Base-by-base conservation (phyloP, 2,888 invertebrate genomes). In the Osedax frankpressi region DNA sequence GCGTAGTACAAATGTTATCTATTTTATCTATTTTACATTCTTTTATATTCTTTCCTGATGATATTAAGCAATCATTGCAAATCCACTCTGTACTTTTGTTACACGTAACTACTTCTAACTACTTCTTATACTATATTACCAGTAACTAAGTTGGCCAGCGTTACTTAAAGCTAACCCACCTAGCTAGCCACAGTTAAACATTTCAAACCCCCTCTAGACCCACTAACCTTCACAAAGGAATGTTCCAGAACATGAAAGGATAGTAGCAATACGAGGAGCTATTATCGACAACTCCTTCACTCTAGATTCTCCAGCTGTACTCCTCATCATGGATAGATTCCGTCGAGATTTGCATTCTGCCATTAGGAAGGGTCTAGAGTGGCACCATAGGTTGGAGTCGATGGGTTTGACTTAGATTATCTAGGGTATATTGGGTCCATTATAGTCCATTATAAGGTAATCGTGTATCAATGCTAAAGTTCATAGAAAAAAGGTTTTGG, bases 311-410 rank as follows among this genome's bases (percentile, higher is more conserved):
- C 89, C 90, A 0, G 89, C 90, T 44, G 93, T 93, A 74, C 87
- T 92, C 73, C 87, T 93, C n/a, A 88, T 93, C 69, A 91, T 92
- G 84, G 90, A 87, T 74, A 86, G 91, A 2, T 86, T 89, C 82
- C 88, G 87, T 75, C 86, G 90, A 71, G 93, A 93, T 85, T 86
- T 93, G 74, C 91, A 92, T 84, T 88, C 90, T 72, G 93, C 91
- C 1, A 85, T 91, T 24, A 88, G 88, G 76, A 86, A 88, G 14
- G 90, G 91, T 0, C 87, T 93, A 0, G 81, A 86, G 69, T 89
- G 89, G 88, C 78, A 78, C 30, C 78, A 79, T 74, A 81, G 83
- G 84, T 83, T 76, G 71, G 74, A 6, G 25, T 14, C 29, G 6
- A 11, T 14, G 3, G 25, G 63, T 63, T 19, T 63, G 25, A 25